These are phyloP conservation scores for Papilio protenor DNA, from an alignment of 2,888 invertebrate species.

Conservation along the genomic window DNA sequence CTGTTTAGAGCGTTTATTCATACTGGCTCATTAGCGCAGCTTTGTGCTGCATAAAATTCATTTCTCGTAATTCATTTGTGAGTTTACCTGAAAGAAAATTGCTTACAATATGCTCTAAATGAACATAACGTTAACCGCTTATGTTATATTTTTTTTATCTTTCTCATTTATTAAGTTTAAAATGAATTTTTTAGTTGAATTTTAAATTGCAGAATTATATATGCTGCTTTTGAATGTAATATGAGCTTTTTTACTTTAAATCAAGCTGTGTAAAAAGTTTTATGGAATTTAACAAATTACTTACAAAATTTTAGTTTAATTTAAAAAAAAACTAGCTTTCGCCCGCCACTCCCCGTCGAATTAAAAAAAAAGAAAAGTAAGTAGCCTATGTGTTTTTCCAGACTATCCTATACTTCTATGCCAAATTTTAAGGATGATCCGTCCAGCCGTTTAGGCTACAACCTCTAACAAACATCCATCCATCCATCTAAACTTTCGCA, in stretches of 20 bases:
- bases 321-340: no score
- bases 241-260: background rate
- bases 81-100: constrained; percentile 6
- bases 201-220: background rate
- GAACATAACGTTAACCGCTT: constrained; percentile 2
- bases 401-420: no score
- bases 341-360: no score
- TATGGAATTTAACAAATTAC: background rate
- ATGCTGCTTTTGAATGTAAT: background rate
- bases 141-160: background rate
- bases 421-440: no score
- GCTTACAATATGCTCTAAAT: constrained; percentile 22
- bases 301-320: background rate
- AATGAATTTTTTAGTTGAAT: background rate
- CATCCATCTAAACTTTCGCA: no score
- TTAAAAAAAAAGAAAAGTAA: no score
- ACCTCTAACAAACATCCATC: no score
- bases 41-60: constrained; percentile 26
- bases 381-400: no score
- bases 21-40: constrained; percentile 24
- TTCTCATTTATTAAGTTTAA: background rate
- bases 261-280: background rate
- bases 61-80: constrained; percentile 24
- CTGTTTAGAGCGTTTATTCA: constrained; percentile 24
- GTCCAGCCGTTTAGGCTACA: no score